Evolutionary conservation across 2,113 vertebrate genomes (phyloP), one percentile per base, ranked within the genome.

Genomic region (Odocoileus hemionus): DNA sequence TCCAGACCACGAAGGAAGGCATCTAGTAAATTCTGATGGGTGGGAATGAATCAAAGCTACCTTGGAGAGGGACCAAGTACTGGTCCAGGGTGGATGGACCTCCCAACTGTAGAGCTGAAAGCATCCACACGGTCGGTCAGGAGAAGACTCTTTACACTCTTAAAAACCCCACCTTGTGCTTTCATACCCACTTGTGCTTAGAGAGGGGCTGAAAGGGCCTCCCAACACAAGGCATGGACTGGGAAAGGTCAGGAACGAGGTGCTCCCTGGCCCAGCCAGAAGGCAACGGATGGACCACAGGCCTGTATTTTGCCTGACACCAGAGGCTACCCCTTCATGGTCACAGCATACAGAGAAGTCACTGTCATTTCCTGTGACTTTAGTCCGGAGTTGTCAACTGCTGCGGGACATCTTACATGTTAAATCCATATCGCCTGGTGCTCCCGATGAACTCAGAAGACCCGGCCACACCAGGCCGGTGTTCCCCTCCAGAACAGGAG

Each of bases 71-170:
- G 70, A 39, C 17, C 1, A 6, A 57, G 85, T 5, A 16, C 19
- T 10, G 47, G 84, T n/a, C 28, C n/a, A 3, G 0, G 4, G 55
- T 28, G 26, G 54, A 3, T 6, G 16, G 33, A 23, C 39, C 86
- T 30, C 30, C 36, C 26, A 3, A 6, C 6, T 3, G 2, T 45
- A n/a, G 10, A 0, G 13, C 23, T 17, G 39, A 39, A 70, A 57
- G 10, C 5, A 0, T 2, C 28, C 14, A 1, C 16, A 50, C 1
- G 3, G 47, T 28, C 1, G 3, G 47, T 28, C n/a, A 8, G 0
- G 3, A 9, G 30, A 25, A 9, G 16, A 6, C 3, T 15, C 33
- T 50, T 58, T 36, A 12, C 43, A 17, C 14, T 28, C 7, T 0
- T 7, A 7, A 30, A 28, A 52, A 45, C 0, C 25, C 64, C 36